These are phyloP conservation scores for Macroteleia sp. DNA, from an alignment of 2,888 invertebrate genomes.

Conservation along the genomic window DNA sequence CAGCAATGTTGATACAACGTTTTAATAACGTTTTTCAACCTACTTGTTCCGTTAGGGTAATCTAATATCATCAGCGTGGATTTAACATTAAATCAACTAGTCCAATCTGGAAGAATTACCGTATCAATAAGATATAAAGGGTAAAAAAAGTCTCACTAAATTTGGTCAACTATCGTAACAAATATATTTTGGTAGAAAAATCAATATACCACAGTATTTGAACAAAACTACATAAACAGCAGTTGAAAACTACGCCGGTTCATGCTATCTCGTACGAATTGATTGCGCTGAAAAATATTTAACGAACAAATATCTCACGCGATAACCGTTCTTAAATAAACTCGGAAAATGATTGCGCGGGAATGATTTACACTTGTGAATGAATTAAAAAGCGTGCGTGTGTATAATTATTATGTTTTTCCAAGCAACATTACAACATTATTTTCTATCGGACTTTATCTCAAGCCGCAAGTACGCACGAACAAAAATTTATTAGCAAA, in stretches of 20 bases:
- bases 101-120: too few species aligned
- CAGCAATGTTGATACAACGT: too few species aligned
- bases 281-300: slow-evolving; percentile 41
- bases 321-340: slow-evolving; percentile 44
- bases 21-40: too few species aligned
- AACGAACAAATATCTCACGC: slow-evolving; percentile 37
- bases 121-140: too few species aligned
- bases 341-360: slow-evolving; percentile 36
- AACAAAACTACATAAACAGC: neutral
- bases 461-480: neutral
- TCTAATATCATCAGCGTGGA: too few species aligned
- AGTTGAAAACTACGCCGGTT: slow-evolving; percentile 7
- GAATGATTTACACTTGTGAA: slow-evolving; percentile 38
- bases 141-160: too few species aligned
- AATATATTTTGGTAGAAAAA: too few species aligned
- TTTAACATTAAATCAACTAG: too few species aligned
- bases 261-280: slow-evolving; percentile 12
- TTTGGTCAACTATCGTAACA: neutral
- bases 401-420: slow-evolving; percentile 35
- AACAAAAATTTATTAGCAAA: slow-evolving; percentile 9
- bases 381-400: slow-evolving; percentile 43
- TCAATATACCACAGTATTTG: neutral
- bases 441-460: slow-evolving; percentile 26
- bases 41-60: too few species aligned
- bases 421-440: slow-evolving; percentile 21